Percentiles rank a stretch among this genome's conserved stretches.
phyloP scores from a whole-genome alignment of 92 coral and sea anemone genomes.

The Siderastrea radians region DNA sequence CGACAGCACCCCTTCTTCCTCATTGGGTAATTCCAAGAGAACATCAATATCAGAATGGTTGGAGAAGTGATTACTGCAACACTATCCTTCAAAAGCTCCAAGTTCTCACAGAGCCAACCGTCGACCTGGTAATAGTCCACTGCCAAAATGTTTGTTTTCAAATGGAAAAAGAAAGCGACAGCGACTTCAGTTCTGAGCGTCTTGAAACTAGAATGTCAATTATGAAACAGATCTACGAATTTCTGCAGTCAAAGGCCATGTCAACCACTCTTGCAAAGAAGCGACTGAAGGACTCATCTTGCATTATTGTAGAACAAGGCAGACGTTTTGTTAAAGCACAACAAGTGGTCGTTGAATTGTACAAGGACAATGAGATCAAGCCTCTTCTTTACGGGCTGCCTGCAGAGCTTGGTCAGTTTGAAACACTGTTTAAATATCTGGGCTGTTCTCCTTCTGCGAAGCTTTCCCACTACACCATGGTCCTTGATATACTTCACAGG shows the following conservation, averaged over 20 bases:
- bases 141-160: constrained; percentile 61
- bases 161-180: background rate
- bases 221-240: background rate
- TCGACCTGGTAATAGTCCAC: constrained; percentile 57
- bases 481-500: constrained; percentile 23
- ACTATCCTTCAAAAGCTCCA: background rate
- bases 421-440: constrained; percentile 23
- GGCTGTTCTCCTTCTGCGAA: constrained; percentile 34
- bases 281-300: constrained; percentile 7
- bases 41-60: background rate
- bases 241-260: background rate
- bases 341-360: constrained; percentile 56
- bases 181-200: background rate
- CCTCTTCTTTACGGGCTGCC: constrained; percentile 67
- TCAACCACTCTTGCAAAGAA: background rate
- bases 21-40: constrained; percentile 8
- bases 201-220: background rate
- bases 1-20: constrained; percentile 67
- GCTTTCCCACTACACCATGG: constrained; percentile 57
- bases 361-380: constrained; percentile 13
- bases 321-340: constrained; percentile 34
- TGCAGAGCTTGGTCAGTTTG: constrained; percentile 7
- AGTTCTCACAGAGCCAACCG: constrained; percentile 34
- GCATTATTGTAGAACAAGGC: constrained; percentile 38
- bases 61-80: background rate